Evolutionary conservation across 2,888 invertebrate species (phyloP).

Genomic region (Stenodera caucasica): DNA sequence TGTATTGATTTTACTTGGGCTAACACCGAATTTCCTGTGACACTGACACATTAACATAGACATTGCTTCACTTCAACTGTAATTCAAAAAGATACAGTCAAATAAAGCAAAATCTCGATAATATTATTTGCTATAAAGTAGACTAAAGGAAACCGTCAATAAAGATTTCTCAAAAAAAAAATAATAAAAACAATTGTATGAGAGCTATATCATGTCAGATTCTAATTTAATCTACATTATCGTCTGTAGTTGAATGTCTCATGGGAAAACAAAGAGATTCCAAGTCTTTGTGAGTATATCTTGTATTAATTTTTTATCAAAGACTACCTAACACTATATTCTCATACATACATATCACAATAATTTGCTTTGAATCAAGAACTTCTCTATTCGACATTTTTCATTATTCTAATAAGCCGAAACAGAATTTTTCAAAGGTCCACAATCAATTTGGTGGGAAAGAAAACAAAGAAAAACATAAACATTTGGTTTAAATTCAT

Average conservation of each 20-base stretch:
- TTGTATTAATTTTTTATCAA: slow-evolving; percentile 6
- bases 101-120: neutral
- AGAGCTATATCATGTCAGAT: neutral
- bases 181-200: neutral
- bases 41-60: slow-evolving; percentile 45
- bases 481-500: neutral
- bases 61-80: slow-evolving; percentile 29
- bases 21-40: slow-evolving; percentile 37
- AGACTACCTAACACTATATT: neutral
- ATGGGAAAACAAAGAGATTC: neutral
- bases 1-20: slow-evolving; percentile 46
- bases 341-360: too few species aligned
- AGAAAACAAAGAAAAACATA: neutral
- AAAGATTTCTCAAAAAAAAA: neutral
- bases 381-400: too few species aligned
- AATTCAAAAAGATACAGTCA: too few species aligned
- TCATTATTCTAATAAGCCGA: too few species aligned
- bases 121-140: neutral
- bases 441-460: too few species aligned
- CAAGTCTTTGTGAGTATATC: neutral
- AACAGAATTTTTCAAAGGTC: too few species aligned
- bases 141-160: too few species aligned
- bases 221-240: slow-evolving; percentile 2
- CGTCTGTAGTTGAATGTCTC: neutral
- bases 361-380: neutral